Evolutionary conservation across 2,113 vertebrate species (phyloP), one percentile per base, ranked within the genome.

Genomic region (Hippopotamus amphibius): DNA sequence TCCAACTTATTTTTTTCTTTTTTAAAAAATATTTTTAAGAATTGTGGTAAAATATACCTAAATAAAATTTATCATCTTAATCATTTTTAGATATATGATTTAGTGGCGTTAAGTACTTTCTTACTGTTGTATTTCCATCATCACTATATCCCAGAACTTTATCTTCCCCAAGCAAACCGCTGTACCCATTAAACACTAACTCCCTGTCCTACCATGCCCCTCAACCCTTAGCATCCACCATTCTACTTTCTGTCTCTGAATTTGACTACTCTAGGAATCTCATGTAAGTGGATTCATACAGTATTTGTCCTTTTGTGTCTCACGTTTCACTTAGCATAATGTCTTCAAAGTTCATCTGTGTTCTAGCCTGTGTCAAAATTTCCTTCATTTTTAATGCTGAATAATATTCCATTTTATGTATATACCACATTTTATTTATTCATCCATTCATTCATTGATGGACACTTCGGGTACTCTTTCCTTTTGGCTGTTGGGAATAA

Each of bases 341-440:
- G 28, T 80, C 55, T 92, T 92, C 7, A 16, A 16, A 66, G 13
- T 59, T 94, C 48, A 59, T 77, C 55, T 41, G 0, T 55, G 28
- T 96, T 85, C n/a, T 84, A 74, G 9, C 69, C 61, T 84, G 30
- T 71, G 17, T 74, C 46, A 69, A 66, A 43, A 55, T 92, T 94
- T 94, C 59, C 48, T 57, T 88, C 46, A 28, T 96, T 50, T 95
- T 88, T 41, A 82, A 43, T 12, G 28, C 12, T 69, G 50, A 72
- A 24, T 85, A 46, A 82, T 90, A 93, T 24, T 90, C 13, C 17
- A 17, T 86, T 90, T 33, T 90, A 30, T 80, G n/a, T 74, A 28
- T 66, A 74, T 93, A 37, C 16, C n/a, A 68, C 13, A 48, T 68
- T 97, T 83, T 76, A 41, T 86, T 84, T 69, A 59, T 69, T 26